Evolutionary conservation across 2,888 invertebrate species (phyloP).

Genomic region (Pterostichus madidus): DNA sequence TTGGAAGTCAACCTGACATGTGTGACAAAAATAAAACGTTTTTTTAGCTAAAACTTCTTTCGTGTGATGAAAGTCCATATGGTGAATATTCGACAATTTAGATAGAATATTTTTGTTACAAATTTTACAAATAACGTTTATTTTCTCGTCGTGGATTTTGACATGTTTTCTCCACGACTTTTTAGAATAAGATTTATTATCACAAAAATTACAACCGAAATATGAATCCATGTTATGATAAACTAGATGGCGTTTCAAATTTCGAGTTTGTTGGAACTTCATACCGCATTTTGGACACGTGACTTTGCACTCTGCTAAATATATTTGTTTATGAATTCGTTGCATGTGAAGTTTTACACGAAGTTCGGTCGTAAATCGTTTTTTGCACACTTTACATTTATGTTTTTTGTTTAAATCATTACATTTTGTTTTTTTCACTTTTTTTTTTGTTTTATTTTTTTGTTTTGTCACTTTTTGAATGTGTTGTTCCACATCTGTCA

Average conservation of each 20-base stretch:
- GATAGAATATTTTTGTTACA: slow-evolving; percentile 55
- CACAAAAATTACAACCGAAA: slow-evolving; percentile 52
- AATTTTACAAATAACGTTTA: slow-evolving; percentile 58
- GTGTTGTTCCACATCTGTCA: slow-evolving; percentile 38
- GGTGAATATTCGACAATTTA: slow-evolving; percentile 36
- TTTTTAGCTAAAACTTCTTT: slow-evolving; percentile 36
- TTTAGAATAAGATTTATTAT: slow-evolving; percentile 50
- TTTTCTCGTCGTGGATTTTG: slow-evolving; percentile 49
- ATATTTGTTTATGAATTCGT: slow-evolving; percentile 58
- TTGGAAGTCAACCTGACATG: slow-evolving; percentile 39
- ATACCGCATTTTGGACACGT: slow-evolving; percentile 59
- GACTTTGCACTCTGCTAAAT: slow-evolving; percentile 54
- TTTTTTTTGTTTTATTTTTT: background rate
- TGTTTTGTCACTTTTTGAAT: slow-evolving; percentile 13
- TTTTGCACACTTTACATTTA: slow-evolving; percentile 57
- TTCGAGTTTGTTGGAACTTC: slow-evolving; percentile 56
- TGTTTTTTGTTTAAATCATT: slow-evolving; percentile 46
- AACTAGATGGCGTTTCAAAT: slow-evolving; percentile 56
- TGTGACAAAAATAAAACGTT: slow-evolving; percentile 39
- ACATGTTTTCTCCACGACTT: slow-evolving; percentile 58
- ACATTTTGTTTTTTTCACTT: background rate
- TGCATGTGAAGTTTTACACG: slow-evolving; percentile 61
- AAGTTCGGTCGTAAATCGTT: slow-evolving; percentile 41
- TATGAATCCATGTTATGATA: slow-evolving; percentile 58
- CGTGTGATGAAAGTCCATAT: slow-evolving; percentile 49